Percentiles rank a stretch among this genome's conserved stretches.
Evolutionary conservation across 1,140 invertebrate genomes (phyloP).

Genomic region (Drosophila azteca): DNA sequence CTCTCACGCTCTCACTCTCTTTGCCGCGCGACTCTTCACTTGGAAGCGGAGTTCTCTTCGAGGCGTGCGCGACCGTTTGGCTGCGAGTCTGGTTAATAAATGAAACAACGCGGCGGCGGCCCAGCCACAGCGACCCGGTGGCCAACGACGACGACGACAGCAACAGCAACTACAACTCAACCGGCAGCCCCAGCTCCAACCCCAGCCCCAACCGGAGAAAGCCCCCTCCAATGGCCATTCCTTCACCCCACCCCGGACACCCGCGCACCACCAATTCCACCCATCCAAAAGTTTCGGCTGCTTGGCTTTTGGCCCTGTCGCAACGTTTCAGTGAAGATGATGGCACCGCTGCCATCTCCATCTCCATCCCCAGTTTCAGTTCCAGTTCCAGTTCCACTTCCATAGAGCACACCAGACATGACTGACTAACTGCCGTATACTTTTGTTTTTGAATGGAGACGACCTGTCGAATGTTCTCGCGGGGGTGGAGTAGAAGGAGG

Average conservation of each 20-base stretch:
- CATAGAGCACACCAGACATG: too few species aligned
- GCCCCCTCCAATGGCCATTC: slow-evolving; percentile 3
- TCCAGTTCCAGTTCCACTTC: not conserved
- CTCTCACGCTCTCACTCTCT: not conserved
- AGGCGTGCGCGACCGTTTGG: slow-evolving; percentile 60
- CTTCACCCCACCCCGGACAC: not conserved
- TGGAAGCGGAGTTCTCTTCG: not conserved
- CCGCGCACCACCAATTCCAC: not conserved
- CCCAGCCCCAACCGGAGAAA: slow-evolving; percentile 45
- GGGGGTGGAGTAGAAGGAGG: not conserved
- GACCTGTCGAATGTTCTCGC: slow-evolving; percentile 55
- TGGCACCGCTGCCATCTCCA: slow-evolving; percentile 20
- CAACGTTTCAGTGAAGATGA: slow-evolving; percentile 69
- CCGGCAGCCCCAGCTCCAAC: not conserved
- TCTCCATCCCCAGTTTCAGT: not conserved
- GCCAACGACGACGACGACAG: too few species aligned
- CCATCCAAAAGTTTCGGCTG: slow-evolving; percentile 46
- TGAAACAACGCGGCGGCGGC: slow-evolving; percentile 44
- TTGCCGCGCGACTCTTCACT: not conserved
- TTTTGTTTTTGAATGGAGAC: not conserved
- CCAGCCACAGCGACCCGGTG: slow-evolving; percentile 12
- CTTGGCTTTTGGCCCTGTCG: slow-evolving; percentile 68
- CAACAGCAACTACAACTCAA: slow-evolving; percentile 5
- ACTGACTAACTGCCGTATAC: too few species aligned
- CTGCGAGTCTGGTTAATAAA: slow-evolving; percentile 65